phyloP scores from a whole-genome alignment of 2,888 invertebrate species.

The Dolichopus griseipennis region DNA sequence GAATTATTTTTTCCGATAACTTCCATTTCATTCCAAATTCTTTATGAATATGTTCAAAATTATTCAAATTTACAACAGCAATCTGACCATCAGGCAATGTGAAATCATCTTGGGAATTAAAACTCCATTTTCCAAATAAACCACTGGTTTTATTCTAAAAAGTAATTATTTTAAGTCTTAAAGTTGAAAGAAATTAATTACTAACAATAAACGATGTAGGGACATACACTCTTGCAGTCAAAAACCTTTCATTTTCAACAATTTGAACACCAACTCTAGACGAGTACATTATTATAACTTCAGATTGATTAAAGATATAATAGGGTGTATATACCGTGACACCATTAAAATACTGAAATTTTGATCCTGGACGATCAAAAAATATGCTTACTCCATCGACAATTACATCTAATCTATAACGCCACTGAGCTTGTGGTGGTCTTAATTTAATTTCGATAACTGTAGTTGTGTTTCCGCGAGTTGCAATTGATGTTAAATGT shows the following conservation, averaged over 20 bases:
- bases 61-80: constrained; percentile 50
- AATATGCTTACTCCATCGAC: constrained; percentile 76
- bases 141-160: constrained; percentile 81
- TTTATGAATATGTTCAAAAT: constrained; percentile 64
- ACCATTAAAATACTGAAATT: constrained; percentile 86
- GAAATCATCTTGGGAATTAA: constrained; percentile 73
- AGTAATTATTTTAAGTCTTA: constrained; percentile 15
- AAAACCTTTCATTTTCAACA: constrained; percentile 75
- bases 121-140: constrained; percentile 85
- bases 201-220: constrained; percentile 83
- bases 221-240: constrained; percentile 75
- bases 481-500: constrained; percentile 70
- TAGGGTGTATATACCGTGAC: constrained; percentile 90
- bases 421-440: constrained; percentile 77
- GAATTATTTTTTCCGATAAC: constrained; percentile 67
- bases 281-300: constrained; percentile 89
- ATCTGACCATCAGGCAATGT: constrained; percentile 61
- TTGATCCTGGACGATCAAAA: constrained; percentile 78
- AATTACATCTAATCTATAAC: constrained; percentile 83
- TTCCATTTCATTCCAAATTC: constrained; percentile 78
- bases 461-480: constrained; percentile 75
- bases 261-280: constrained; percentile 91
- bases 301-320: constrained; percentile 84
- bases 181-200: constrained; percentile 19
- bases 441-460: constrained; percentile 76